Percentiles rank a stretch among this genome's conserved stretches.
Conservation (phyloP, 2,113 vertebrate species). For the Heliornis fulica region DNA sequence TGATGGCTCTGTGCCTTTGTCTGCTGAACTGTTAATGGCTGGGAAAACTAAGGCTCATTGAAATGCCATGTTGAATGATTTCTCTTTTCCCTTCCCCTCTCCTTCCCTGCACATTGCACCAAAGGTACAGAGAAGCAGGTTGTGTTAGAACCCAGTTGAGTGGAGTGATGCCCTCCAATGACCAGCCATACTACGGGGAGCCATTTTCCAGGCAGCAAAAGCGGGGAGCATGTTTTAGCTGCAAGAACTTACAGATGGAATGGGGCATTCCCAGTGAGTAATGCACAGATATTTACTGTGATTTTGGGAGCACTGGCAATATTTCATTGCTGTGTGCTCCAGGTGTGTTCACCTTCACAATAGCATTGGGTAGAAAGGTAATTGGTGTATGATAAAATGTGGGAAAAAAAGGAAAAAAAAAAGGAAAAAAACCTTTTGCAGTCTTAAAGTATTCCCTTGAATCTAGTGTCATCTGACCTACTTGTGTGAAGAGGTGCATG, state of each 20-base stretch:
- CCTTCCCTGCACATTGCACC: background rate
- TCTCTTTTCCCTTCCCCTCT: background rate
- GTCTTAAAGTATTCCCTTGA: background rate
- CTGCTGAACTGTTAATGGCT: background rate
- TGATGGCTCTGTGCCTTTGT: background rate
- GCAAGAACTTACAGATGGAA: background rate
- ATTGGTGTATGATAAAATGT: background rate
- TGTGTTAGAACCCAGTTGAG: background rate
- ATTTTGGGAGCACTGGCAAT: background rate
- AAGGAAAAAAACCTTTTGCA: background rate
- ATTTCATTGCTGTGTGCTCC: background rate
- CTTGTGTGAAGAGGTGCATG: background rate
- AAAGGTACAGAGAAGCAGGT: background rate
- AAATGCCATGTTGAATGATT: background rate
- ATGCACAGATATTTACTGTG: background rate
- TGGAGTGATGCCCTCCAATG: background rate
- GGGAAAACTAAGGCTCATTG: background rate
- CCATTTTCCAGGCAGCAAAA: background rate
- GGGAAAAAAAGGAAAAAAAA: background rate
- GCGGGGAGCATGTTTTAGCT: background rate
- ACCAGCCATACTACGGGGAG: background rate
- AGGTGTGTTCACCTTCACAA: background rate
- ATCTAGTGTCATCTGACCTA: conserved; percentile 2
- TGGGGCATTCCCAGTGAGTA: background rate
- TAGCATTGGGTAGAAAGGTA: background rate